A percentile compares a stretch with the other conserved stretches of the same genome.
Evolutionary conservation across 2,888 invertebrate genomes (phyloP).

Genomic region (Drosophila recens): DNA sequence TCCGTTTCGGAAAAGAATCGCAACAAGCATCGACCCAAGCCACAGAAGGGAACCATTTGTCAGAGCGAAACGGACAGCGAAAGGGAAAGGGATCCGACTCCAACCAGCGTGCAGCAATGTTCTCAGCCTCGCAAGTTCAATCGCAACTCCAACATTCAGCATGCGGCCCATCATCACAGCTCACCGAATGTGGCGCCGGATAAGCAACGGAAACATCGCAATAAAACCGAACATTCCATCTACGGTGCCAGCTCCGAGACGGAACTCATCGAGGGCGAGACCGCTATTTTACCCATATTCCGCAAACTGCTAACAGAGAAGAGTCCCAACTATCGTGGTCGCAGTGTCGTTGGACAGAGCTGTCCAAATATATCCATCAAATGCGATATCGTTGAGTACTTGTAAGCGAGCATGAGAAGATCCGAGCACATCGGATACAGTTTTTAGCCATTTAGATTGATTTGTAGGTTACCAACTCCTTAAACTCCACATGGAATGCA

Average conservation of each 20-base stretch:
- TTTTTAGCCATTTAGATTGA: constrained; percentile 55
- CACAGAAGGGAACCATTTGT: constrained; percentile 86
- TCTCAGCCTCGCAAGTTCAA: constrained; percentile 82
- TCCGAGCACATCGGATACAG: constrained; percentile 11
- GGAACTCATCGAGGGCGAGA: constrained; percentile 90
- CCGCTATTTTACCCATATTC: constrained; percentile 95
- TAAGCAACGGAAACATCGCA: constrained; percentile 83
- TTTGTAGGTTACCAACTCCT: constrained; percentile 53
- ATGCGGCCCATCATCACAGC: constrained; percentile 87
- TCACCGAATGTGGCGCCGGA: constrained; percentile 88
- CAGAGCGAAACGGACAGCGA: constrained; percentile 87
- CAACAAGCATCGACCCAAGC: constrained; percentile 86
- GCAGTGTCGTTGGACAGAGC: constrained; percentile 89
- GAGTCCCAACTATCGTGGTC: constrained; percentile 88
- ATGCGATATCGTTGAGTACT: constrained; percentile 97
- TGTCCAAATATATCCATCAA: constrained; percentile 98
- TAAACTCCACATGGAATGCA: constrained; percentile 39
- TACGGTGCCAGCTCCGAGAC: constrained; percentile 93
- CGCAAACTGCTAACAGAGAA: constrained; percentile 95
- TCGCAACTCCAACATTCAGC: constrained; percentile 82
- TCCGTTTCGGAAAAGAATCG: constrained; percentile 89
- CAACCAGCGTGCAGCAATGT: constrained; percentile 78
- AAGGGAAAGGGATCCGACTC: constrained; percentile 83
- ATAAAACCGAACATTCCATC: constrained; percentile 86
- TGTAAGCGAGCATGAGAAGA: constrained; percentile 86